phyloP scores from a whole-genome alignment of 2,797 vertebrate genomes.

The Agapornis canus region DNA sequence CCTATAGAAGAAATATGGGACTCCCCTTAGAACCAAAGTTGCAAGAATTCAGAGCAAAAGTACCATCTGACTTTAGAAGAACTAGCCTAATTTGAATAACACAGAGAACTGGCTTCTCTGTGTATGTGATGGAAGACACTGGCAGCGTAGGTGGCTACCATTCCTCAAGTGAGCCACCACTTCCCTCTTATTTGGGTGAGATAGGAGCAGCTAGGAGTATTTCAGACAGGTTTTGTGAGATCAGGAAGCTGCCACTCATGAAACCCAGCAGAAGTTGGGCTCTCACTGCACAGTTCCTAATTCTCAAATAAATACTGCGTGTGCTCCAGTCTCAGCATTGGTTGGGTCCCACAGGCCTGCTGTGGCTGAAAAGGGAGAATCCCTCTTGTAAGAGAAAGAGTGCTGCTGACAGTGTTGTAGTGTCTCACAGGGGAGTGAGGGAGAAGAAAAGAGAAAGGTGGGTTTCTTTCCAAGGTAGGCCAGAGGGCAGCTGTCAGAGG shows the following conservation, averaged over 20 bases:
- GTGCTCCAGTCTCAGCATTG: not conserved
- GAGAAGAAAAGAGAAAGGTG: not conserved
- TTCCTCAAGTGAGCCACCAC: not conserved
- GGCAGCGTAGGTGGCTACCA: not conserved
- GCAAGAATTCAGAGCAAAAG: not conserved
- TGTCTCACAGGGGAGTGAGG: not conserved
- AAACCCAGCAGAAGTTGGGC: not conserved
- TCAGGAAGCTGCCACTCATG: not conserved
- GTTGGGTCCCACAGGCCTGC: not conserved
- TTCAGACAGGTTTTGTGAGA: not conserved
- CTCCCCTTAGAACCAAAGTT: not conserved
- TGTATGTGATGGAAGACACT: not conserved
- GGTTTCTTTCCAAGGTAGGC: not conserved
- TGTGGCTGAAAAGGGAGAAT: not conserved
- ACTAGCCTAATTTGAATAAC: not conserved
- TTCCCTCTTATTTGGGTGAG: not conserved
- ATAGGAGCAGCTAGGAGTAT: not conserved
- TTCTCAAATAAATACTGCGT: not conserved
- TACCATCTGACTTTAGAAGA: not conserved
- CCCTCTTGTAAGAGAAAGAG: not conserved
- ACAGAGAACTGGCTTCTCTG: not conserved
- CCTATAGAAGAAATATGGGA: not conserved
- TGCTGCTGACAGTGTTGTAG: fast-evolving
- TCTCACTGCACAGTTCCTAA: not conserved
- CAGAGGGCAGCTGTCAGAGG: not conserved